Evolutionary conservation across 2,888 invertebrate species (phyloP).

Genomic region (Melanchra persicariae): DNA sequence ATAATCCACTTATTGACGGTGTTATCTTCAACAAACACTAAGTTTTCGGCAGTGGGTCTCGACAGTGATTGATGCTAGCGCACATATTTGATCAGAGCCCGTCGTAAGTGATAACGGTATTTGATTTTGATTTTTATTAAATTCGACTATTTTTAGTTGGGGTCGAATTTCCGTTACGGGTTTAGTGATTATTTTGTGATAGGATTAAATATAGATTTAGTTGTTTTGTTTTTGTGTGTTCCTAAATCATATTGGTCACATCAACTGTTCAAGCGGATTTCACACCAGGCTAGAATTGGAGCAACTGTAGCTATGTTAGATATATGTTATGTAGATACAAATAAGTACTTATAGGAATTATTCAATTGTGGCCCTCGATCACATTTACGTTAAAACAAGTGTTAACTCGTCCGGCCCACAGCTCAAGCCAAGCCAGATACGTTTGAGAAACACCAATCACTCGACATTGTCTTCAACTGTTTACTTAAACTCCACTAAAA

Average conservation of each 20-base stretch:
- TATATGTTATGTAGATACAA: no score
- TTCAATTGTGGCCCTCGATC: not conserved
- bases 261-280: not conserved
- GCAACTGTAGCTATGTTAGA: no score
- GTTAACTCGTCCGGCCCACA: not conserved
- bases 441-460: constrained; percentile 50
- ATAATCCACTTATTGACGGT: constrained; percentile 84
- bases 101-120: constrained; percentile 57
- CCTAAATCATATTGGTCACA: not conserved
- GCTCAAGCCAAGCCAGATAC: not conserved
- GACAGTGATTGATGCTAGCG: constrained; percentile 80
- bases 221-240: not conserved
- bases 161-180: constrained; percentile 56
- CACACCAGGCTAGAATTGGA: no score
- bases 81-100: constrained; percentile 61
- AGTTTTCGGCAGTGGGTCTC: constrained; percentile 63
- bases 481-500: constrained; percentile 50
- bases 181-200: constrained; percentile 21
- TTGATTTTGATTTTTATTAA: constrained; percentile 63
- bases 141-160: constrained; percentile 39
- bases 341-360: no score
- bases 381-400: not conserved
- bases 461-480: constrained; percentile 53
- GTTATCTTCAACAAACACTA: constrained; percentile 75
- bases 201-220: not conserved